Conservation (phyloP, 2,113 vertebrate genomes). For the Pan troglodytes region DNA sequence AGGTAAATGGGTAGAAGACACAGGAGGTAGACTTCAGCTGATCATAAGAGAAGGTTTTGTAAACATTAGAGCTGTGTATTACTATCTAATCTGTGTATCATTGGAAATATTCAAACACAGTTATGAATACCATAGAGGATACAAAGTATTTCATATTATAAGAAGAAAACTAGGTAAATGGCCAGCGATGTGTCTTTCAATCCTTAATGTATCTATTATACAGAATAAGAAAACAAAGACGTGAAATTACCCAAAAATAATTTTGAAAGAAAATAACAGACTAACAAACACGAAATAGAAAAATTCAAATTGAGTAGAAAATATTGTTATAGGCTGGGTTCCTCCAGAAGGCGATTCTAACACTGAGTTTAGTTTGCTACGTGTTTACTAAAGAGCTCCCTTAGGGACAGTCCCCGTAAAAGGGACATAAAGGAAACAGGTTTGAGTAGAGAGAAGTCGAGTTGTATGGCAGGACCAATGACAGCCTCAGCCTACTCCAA, state of each 20-base stretch:
- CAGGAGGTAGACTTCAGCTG: not conserved
- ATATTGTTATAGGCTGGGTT: not conserved
- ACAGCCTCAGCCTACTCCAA: not conserved
- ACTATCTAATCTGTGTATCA: not conserved
- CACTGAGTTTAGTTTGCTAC: not conserved
- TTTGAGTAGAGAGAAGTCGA: not conserved
- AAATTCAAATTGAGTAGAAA: not conserved
- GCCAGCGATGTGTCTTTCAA: not conserved
- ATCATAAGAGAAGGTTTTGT: not conserved
- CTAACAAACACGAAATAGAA: not conserved
- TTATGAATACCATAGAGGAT: not conserved
- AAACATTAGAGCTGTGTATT: not conserved
- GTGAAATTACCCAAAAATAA: not conserved
- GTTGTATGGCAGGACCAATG: not conserved
- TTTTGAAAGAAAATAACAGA: not conserved
- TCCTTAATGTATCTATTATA: not conserved
- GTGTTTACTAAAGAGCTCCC: not conserved
- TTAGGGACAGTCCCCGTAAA: not conserved
- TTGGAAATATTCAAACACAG: not conserved
- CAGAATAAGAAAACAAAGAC: not conserved
- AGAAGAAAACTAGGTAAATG: not conserved
- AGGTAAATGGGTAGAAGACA: not conserved
- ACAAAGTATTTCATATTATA: not conserved
- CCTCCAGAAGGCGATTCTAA: not conserved
- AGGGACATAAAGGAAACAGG: not conserved